Evolutionary conservation across 2,113 vertebrate species (phyloP), one percentile per base, ranked within the genome.

Genomic region (Okapia johnstoni): DNA sequence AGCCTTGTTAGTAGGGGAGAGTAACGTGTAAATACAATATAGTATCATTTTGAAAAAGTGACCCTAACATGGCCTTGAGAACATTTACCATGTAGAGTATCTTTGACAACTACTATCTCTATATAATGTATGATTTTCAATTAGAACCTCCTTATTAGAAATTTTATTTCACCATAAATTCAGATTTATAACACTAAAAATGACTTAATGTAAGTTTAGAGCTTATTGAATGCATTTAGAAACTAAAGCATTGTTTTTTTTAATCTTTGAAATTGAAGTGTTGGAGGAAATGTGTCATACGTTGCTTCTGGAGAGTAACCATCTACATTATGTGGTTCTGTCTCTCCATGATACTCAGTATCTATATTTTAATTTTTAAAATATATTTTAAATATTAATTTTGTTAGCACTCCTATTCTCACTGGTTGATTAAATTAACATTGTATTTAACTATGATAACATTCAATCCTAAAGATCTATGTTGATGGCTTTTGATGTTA

Each of bases 151-250:
- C 33, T 81, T 89, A 87, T 60, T 95, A 87, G 52, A 87, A 87
- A 90, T 85, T 81, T 86, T 87, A 19, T 96, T 91, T 97, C 70
- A 60, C 7, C 7, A 9, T 85, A 90, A 90, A 48, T 88, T 95
- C 55, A 96, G 46, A 54, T 91, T 88, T 88, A 26, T 73, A 84
- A 58, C 13, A 46, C 93, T 96, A 76, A 90, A 90, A 76, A 10
- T 88, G 33, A 73, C 17, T 79, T 55, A 60, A 43, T 93, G 1
- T 63, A 58, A 85, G 85, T 73, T 76, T 95, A 46, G 6, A 96
- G n/a, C 48, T 73, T 95, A 46, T 13, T 95, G 81, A 94, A 52
- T 93, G 88, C 3, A 33, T 61, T 96, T 97, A 92, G 11, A 96
- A 86, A 85, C 36, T 55, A 88, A 89, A 92, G 2, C 25, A 79